phyloP scores from a whole-genome alignment of 2,113 vertebrate genomes.

The Murina feae region DNA sequence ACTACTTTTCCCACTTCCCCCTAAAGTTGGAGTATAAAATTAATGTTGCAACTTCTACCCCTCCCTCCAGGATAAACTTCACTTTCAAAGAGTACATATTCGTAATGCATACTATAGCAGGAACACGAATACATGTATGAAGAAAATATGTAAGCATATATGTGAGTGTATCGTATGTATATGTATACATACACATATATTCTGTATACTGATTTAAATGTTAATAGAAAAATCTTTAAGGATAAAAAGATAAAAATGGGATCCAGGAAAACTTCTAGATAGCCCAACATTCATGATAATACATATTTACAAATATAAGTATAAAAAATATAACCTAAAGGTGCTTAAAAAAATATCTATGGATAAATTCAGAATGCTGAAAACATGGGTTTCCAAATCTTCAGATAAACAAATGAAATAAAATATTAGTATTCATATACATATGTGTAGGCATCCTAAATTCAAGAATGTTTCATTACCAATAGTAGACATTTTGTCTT shows the following conservation, averaged over 20 bases:
- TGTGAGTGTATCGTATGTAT: neutral
- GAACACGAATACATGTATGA: neutral
- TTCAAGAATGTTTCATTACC: conserved; percentile 17
- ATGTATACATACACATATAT: neutral
- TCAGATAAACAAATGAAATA: conserved; percentile 5
- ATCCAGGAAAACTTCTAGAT: neutral
- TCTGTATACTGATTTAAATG: neutral
- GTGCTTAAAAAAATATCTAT: neutral
- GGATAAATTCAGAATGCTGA: conserved; percentile 14
- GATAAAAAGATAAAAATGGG: neutral
- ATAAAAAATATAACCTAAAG: neutral
- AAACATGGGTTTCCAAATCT: neutral
- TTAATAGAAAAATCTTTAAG: neutral
- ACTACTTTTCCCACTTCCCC: neutral
- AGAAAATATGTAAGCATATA: neutral
- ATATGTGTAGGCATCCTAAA: neutral
- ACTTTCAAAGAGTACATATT: conserved; percentile 10
- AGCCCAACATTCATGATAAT: neutral
- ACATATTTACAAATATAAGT: neutral
- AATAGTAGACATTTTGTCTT: conserved; percentile 17
- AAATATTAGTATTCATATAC: neutral
- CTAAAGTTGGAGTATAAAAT: neutral
- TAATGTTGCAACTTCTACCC: neutral
- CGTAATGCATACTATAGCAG: neutral
- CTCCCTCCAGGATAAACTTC: neutral